Conservation (phyloP, 2,113 vertebrate genomes). For the Myodes glareolus region DNA sequence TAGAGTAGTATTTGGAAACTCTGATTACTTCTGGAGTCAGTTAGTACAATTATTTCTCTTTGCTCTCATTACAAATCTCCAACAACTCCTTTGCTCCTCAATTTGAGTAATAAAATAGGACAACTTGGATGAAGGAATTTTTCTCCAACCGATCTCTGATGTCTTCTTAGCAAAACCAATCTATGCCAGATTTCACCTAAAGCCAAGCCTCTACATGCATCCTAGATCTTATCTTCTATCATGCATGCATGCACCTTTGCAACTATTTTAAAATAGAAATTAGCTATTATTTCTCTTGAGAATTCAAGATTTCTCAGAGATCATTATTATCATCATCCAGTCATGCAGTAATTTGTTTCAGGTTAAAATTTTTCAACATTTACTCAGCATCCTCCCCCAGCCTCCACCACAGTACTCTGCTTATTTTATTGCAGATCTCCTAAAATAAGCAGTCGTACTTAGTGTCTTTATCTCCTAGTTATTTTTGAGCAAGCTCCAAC, state of each 20-base stretch:
- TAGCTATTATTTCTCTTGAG: background rate
- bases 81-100: slow-evolving; percentile 9
- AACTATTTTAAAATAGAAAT: background rate
- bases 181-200: background rate
- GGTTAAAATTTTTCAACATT: background rate
- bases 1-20: background rate
- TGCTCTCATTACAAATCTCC: background rate
- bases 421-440: slow-evolving; percentile 25
- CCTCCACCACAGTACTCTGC: background rate
- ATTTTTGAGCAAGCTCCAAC: slow-evolving; percentile 7
- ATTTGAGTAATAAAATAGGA: slow-evolving; percentile 25
- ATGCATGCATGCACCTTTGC: background rate
- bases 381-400: background rate
- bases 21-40: background rate
- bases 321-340: background rate
- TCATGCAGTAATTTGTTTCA: background rate
- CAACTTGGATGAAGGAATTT: slow-evolving; percentile 24
- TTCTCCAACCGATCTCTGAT: background rate
- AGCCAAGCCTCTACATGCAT: background rate
- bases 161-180: slow-evolving; percentile 11
- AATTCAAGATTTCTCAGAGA: background rate
- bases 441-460: background rate
- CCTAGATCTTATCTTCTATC: background rate
- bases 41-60: slow-evolving; percentile 27
- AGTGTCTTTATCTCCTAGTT: background rate